Percentiles rank a stretch among this genome's conserved stretches.
phyloP scores from a whole-genome alignment of 2,797 vertebrate genomes.

The Artibeus jamaicensis region DNA sequence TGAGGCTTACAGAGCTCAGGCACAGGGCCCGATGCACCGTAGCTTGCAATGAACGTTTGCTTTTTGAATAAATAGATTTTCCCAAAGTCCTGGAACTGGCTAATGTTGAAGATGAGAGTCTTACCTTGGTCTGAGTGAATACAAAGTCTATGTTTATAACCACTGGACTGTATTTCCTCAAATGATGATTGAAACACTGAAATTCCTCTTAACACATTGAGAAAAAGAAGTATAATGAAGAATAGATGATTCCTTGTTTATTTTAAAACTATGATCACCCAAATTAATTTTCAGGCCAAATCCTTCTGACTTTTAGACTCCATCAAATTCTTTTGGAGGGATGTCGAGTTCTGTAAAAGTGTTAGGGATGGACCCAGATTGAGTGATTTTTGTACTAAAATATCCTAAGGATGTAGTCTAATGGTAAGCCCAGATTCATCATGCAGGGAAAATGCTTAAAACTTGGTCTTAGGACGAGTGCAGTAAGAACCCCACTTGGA shows the following conservation, averaged over 20 bases:
- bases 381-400: background rate
- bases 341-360: background rate
- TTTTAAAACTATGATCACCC: background rate
- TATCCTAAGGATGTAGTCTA: background rate
- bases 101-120: background rate
- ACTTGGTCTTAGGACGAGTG: background rate
- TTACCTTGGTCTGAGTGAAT: background rate
- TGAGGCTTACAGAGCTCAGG: background rate
- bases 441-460: background rate
- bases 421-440: background rate
- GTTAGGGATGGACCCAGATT: background rate
- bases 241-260: background rate
- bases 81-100: background rate
- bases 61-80: background rate
- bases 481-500: background rate
- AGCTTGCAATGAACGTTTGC: background rate
- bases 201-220: background rate
- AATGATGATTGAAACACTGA: background rate
- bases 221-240: background rate
- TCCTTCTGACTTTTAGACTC: background rate
- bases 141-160: background rate
- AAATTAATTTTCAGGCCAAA: background rate
- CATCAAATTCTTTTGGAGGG: background rate
- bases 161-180: background rate
- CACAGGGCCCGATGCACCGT: background rate